These are phyloP conservation scores for Sebastes iracundus DNA, from an alignment of 2,797 vertebrate species.

Conservation along the genomic window DNA sequence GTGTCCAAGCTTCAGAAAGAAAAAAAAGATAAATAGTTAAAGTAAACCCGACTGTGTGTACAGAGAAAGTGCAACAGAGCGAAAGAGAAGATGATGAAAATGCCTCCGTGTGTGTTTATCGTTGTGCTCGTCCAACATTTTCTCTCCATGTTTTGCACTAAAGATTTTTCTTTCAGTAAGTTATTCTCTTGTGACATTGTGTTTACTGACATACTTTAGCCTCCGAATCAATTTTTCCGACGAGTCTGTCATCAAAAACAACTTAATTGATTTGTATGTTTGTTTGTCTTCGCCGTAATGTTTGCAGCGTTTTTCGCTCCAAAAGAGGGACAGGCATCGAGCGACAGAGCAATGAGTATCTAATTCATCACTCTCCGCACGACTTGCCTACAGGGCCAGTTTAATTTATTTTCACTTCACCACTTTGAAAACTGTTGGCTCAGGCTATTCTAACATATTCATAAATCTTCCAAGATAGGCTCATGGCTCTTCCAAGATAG, in stretches of 20 bases:
- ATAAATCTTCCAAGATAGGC: slow-evolving; percentile 86
- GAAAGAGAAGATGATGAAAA: slow-evolving; percentile 7
- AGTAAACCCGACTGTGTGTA: background rate
- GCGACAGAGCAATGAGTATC: slow-evolving; percentile 80
- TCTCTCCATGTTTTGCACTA: slow-evolving; percentile 34
- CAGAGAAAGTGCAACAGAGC: background rate
- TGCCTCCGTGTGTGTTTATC: slow-evolving; percentile 25
- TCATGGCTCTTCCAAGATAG: slow-evolving; percentile 80
- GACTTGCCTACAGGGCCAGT: slow-evolving; percentile 82
- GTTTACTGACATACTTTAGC: slow-evolving; percentile 58
- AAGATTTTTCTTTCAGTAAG: slow-evolving; percentile 43
- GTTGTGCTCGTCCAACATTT: slow-evolving; percentile 50
- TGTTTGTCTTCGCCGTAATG: slow-evolving; percentile 67
- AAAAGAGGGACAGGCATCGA: slow-evolving; percentile 70
- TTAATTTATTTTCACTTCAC: slow-evolving; percentile 88
- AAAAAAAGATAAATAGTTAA: background rate
- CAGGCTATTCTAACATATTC: slow-evolving; percentile 88
- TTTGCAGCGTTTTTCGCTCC: slow-evolving; percentile 66
- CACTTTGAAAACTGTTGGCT: slow-evolving; percentile 88
- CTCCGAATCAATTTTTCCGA: slow-evolving; percentile 65
- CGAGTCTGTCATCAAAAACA: slow-evolving; percentile 61
- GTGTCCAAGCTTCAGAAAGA: background rate
- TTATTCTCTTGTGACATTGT: slow-evolving; percentile 36
- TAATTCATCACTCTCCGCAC: slow-evolving; percentile 85
- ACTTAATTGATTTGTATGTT: slow-evolving; percentile 77